These are phyloP conservation scores for Pseudochromis fuscus DNA, from an alignment of 2,797 vertebrate genomes.

Conservation along the genomic window DNA sequence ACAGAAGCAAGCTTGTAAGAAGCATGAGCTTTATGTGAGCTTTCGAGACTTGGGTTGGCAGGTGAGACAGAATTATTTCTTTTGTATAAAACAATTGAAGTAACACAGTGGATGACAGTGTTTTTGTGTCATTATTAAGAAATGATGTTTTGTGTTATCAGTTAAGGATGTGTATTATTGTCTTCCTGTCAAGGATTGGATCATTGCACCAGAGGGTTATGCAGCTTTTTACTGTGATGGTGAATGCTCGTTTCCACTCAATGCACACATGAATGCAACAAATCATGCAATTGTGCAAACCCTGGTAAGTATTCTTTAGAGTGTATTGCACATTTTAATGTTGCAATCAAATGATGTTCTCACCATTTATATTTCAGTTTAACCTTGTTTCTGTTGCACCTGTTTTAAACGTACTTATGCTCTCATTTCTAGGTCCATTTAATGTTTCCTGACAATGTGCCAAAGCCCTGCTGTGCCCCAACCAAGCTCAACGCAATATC, in stretches of 20 bases:
- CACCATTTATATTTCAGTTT: constrained; percentile 38
- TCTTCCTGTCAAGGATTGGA: constrained; percentile 91
- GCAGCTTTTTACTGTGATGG: constrained; percentile 99
- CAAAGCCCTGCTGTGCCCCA: constrained; percentile 98
- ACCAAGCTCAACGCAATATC: constrained; percentile 99
- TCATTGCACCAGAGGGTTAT: constrained; percentile 98
- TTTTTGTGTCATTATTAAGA: background rate
- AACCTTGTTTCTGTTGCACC: constrained; percentile 15
- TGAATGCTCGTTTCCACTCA: constrained; percentile 98
- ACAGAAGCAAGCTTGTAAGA: constrained; percentile 99
- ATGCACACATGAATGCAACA: constrained; percentile 99
- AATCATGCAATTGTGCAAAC: constrained; percentile 99
- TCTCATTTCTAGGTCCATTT: constrained; percentile 92
- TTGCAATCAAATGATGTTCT: constrained; percentile 40
- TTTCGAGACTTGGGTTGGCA: constrained; percentile 99
- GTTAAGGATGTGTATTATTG: constrained; percentile 15
- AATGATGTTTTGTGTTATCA: background rate
- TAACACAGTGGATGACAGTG: background rate
- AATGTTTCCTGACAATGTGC: constrained; percentile 99
- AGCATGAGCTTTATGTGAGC: constrained; percentile 99
- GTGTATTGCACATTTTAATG: background rate
- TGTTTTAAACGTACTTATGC: constrained; percentile 50
- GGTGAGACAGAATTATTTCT: constrained; percentile 82
- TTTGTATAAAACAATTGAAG: no score
- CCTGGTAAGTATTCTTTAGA: constrained; percentile 86